Base-by-base conservation (phyloP, 2,113 vertebrate species). In the Pardalotus punctatus region DNA sequence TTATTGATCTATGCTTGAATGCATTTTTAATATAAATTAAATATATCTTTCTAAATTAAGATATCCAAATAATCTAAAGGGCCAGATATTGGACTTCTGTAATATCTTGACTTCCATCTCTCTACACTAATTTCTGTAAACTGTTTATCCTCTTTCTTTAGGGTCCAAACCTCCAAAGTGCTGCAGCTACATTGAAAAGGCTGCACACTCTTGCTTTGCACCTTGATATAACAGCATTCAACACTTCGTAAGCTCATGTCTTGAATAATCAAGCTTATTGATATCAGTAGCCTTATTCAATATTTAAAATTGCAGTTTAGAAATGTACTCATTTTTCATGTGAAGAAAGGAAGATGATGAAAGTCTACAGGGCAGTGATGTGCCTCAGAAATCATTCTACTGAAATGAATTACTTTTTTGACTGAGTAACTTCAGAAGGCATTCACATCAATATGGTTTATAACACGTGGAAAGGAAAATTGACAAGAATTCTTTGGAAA, bases 351-450 rank as follows among this genome's bases (percentile, higher is more conserved):
- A 90, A 97, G 93, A 53, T 95, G 86, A 96, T 94, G 89, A 72
- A 94, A 96, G 76, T 84, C 58, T 96, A 79, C 40, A 87, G 93
- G 84, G 78, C 89, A 96, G 40, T 89, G 93, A 88, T 96, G 58
- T 96, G 83, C 88, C 93, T 96, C 95, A 81, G 89, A 97, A 97
- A 96, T 86, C 76, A 14, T 91, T 96, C 66, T 95, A 74, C 81
- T 81, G 82, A 80, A 95, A 96, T 95, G 88, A 96, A 96, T 97
- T 97, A 88, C 86, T 97, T 97, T 97, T 97, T 96, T 95, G 77
- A 97, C 81, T 95, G 85, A 96, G 94, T 89, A 95, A 95, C 92
- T 95, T 96, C 92, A 86, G 86, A 96, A 81, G 94, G 89, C 70
- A 47, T 95, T 92, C 93, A 85, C 82, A 95, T 96, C 88, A 92